Evolutionary conservation across 2,888 invertebrate genomes (phyloP).

Genomic region (Lomographa bimaculata): DNA sequence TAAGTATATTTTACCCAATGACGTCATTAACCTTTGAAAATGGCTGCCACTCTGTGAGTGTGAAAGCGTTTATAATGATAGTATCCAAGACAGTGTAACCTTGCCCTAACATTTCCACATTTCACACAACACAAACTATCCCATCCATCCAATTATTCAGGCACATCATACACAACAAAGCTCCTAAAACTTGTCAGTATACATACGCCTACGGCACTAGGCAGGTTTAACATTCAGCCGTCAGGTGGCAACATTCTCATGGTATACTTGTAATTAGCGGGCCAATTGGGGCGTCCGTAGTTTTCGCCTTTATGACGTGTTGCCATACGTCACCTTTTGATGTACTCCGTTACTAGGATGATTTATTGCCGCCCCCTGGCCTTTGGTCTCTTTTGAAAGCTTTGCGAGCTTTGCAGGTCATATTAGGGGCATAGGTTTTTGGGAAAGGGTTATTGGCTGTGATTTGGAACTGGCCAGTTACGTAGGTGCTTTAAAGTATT

Average conservation of each 20-base stretch:
- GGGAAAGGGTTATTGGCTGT: conserved; percentile 2
- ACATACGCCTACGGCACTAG: conserved; percentile 7
- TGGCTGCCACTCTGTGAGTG: too few relatives aligned
- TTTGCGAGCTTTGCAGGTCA: conserved; percentile 5
- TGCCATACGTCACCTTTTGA: conserved; percentile 56
- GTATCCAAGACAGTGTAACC: too few relatives aligned
- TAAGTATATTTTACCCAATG: too few relatives aligned
- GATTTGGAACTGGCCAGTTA: too few relatives aligned
- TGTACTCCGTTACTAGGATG: conserved; percentile 48
- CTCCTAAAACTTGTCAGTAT: not conserved
- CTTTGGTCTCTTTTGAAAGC: conserved; percentile 20
- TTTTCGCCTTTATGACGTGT: conserved; percentile 42
- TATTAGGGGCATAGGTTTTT: too few relatives aligned
- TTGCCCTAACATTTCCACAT: too few relatives aligned
- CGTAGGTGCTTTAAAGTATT: too few relatives aligned
- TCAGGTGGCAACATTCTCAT: conserved; percentile 34
- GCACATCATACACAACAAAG: not conserved
- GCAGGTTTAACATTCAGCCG: conserved; percentile 9
- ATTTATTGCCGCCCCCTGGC: conserved; percentile 45
- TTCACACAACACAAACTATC: conserved; percentile 1
- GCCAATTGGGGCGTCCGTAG: conserved; percentile 48
- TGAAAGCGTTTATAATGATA: too few relatives aligned
- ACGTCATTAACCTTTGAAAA: too few relatives aligned
- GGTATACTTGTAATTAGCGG: conserved; percentile 50
- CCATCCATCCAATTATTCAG: too few relatives aligned